Evolutionary conservation across 1,140 invertebrate species (phyloP), one percentile per base, ranked within the genome.

Genomic region (Heterodera schachtii): DNA sequence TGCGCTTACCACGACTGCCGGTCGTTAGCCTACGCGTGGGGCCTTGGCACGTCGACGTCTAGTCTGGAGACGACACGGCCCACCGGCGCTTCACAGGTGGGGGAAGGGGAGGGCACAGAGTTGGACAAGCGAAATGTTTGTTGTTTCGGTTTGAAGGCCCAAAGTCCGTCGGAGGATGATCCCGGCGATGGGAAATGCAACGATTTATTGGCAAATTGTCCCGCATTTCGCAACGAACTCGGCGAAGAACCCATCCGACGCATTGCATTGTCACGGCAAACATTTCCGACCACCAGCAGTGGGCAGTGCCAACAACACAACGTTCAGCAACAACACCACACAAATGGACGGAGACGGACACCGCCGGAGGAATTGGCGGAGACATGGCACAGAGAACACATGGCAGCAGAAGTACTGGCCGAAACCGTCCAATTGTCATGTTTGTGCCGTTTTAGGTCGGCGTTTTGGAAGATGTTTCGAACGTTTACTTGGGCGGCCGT

Each of bases 341-440:
- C 13, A 60, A 47, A 41, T 44, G 57, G 77, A 66, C 47, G 47
- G 21, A 47, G 43, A 16, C 76, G 43, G 21, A 41, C 69, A 16
- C 44, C 49, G 64, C 47, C 47, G 79, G 85, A 21, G 47, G 74
- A 87, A 6, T n/a, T 75, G 41, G 66, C 73, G 81, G 81, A 80
- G 16, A 90, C 88, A 8, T 90, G 88, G 89, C 86, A 87, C 70
- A 83, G 88, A 69, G 89, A 90, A 75, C 87, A 88, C 74, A 87
- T 86, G 13, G 86, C 87, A 69, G 83, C 87, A 19, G 88, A 87
- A 87, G 83, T 85, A 73, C 84, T 87, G 11, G 16, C 11, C 11
- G 21, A 85, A 87, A 83, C 80, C 57, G 87, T n/a, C 0, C 21
- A 1, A 47, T 57, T 43, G 21, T 19, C 13, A 21, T 79, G 9